phyloP scores from a whole-genome alignment of 1,140 invertebrate genomes.

The Lysiphlebus fabarum region DNA sequence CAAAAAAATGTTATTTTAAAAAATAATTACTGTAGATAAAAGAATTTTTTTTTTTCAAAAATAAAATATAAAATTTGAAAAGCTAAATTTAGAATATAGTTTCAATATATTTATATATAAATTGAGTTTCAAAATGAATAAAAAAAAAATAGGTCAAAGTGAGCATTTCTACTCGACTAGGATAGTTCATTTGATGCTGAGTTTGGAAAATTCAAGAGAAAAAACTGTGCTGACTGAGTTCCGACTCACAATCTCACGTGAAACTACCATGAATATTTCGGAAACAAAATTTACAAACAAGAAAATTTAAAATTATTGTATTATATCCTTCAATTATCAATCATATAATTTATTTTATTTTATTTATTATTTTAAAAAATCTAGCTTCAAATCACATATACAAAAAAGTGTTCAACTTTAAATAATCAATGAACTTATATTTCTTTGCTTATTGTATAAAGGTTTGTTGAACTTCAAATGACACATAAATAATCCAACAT shows the following conservation, averaged over 20 bases:
- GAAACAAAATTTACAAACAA: constrained; percentile 23
- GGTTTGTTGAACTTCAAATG: constrained; percentile 29
- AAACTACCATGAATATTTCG: constrained; percentile 26
- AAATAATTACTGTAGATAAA: too few relatives aligned
- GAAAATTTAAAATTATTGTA: too few relatives aligned
- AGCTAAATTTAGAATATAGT: too few relatives aligned
- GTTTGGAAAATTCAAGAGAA: constrained; percentile 22
- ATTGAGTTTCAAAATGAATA: too few relatives aligned
- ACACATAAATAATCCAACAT: constrained; percentile 33
- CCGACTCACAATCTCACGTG: constrained; percentile 29
- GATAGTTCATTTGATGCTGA: constrained; percentile 16
- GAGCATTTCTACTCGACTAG: not conserved
- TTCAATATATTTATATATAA: too few relatives aligned
- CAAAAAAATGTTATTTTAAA: too few relatives aligned
- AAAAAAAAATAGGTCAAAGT: too few relatives aligned
- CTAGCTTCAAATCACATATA: not conserved
- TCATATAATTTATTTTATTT: constrained; percentile 8
- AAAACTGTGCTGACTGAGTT: constrained; percentile 33
- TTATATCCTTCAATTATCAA: not conserved
- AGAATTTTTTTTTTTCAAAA: too few relatives aligned
- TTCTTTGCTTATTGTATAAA: not conserved
- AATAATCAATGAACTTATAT: not conserved
- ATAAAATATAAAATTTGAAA: too few relatives aligned
- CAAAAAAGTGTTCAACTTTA: not conserved
- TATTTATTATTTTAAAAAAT: not conserved